Conservation (phyloP, 1,140 invertebrate species). For the Mesaphorura yosii region DNA sequence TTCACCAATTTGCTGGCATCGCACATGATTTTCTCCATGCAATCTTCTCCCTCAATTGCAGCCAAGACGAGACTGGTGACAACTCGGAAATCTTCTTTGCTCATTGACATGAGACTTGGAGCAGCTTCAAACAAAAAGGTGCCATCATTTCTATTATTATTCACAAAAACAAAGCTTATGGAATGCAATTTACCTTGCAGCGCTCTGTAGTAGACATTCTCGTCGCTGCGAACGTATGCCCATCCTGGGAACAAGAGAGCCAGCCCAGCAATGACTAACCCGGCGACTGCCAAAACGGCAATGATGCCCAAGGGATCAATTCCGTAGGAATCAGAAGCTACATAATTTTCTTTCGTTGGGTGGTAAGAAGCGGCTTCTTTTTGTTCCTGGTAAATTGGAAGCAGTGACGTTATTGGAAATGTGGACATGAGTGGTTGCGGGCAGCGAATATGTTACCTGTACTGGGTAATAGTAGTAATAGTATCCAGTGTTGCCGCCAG, state of each 20-base stretch:
- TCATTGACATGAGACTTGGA: constrained; percentile 27
- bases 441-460: constrained; percentile 16
- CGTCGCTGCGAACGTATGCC: constrained; percentile 31
- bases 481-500: constrained; percentile 23
- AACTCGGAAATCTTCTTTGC: constrained; percentile 28
- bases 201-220: constrained; percentile 32
- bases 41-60: constrained; percentile 32
- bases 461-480: constrained; percentile 32
- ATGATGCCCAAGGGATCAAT: constrained; percentile 32
- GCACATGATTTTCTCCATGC: constrained; percentile 31
- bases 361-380: constrained; percentile 23
- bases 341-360: constrained; percentile 25
- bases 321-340: constrained; percentile 30
- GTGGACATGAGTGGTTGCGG: background rate
- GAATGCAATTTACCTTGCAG: constrained; percentile 22
- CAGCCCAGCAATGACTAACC: constrained; percentile 31
- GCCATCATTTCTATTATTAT: no score
- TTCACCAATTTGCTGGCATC: constrained; percentile 31
- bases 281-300: constrained; percentile 29
- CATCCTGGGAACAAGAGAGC: constrained; percentile 32
- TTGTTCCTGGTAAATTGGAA: constrained; percentile 16
- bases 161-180: no score
- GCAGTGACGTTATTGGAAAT: background rate
- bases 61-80: constrained; percentile 29
- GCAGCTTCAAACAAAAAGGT: constrained; percentile 9